Conservation (phyloP, 2,888 invertebrate genomes). For the Calameuta filiformis region DNA sequence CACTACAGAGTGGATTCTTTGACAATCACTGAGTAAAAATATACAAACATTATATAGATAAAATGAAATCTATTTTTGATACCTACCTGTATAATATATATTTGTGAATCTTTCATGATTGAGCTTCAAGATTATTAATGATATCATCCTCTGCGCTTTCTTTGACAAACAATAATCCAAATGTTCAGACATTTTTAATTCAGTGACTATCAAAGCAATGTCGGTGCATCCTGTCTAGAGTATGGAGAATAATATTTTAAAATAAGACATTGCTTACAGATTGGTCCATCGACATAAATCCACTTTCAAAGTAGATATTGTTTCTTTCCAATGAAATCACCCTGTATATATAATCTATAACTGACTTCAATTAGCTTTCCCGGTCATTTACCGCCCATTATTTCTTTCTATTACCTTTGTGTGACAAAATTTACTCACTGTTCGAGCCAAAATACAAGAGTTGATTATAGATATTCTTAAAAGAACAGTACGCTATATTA, state of each 20-base stretch:
- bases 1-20: background rate
- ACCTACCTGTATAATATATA: background rate
- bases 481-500: background rate
- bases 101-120: background rate
- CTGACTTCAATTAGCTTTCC: background rate
- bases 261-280: background rate
- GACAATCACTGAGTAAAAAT: background rate
- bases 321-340: background rate
- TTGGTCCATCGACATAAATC: background rate
- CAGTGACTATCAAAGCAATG: background rate
- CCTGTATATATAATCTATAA: background rate
- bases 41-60: background rate
- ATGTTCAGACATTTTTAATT: background rate
- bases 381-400: background rate
- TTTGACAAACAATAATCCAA: background rate
- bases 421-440: background rate
- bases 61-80: background rate
- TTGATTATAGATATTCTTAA: background rate
- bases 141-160: background rate
- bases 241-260: background rate
- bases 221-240: background rate
- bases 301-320: background rate
- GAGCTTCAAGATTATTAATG: background rate
- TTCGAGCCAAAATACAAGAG: background rate
- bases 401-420: background rate